Evolutionary conservation across 2,797 vertebrate species (phyloP).

Genomic region (Melanotaenia maccullochi): DNA sequence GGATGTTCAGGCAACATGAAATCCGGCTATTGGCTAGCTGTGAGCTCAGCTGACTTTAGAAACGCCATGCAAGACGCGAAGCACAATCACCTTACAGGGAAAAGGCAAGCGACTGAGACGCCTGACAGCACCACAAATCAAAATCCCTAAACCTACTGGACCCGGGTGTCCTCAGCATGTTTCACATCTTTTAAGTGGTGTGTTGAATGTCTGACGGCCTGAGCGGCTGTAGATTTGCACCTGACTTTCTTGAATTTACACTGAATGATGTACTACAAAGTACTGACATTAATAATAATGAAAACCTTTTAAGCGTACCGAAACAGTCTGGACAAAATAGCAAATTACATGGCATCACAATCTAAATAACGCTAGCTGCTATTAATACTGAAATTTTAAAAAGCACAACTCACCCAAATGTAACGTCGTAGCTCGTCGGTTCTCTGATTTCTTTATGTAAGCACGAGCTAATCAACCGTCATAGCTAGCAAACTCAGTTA

Average conservation of each 20-base stretch:
- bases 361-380: neutral
- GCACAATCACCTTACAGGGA: slow-evolving; percentile 27
- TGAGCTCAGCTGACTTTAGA: slow-evolving; percentile 64
- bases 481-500: slow-evolving; percentile 42
- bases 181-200: slow-evolving; percentile 31
- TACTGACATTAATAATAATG: neutral
- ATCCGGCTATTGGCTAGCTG: slow-evolving; percentile 59
- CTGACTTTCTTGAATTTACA: slow-evolving; percentile 33
- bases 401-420: slow-evolving; percentile 71
- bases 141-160: slow-evolving; percentile 14
- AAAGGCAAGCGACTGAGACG: slow-evolving; percentile 13
- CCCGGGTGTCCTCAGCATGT: neutral
- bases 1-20: slow-evolving; percentile 39
- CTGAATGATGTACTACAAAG: slow-evolving; percentile 2
- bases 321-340: slow-evolving; percentile 3
- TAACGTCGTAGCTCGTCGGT: slow-evolving; percentile 48
- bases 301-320: slow-evolving; percentile 3
- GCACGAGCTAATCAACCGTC: slow-evolving; percentile 22
- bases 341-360: neutral
- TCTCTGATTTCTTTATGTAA: slow-evolving; percentile 30
- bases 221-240: slow-evolving; percentile 37
- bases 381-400: slow-evolving; percentile 9
- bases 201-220: slow-evolving; percentile 30
- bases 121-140: slow-evolving; percentile 33
- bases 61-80: slow-evolving; percentile 48